A percentile compares a stretch with the other conserved stretches of the same genome.
phyloP scores from a whole-genome alignment of 2,888 invertebrate species.

The Mythimna albipuncta region DNA sequence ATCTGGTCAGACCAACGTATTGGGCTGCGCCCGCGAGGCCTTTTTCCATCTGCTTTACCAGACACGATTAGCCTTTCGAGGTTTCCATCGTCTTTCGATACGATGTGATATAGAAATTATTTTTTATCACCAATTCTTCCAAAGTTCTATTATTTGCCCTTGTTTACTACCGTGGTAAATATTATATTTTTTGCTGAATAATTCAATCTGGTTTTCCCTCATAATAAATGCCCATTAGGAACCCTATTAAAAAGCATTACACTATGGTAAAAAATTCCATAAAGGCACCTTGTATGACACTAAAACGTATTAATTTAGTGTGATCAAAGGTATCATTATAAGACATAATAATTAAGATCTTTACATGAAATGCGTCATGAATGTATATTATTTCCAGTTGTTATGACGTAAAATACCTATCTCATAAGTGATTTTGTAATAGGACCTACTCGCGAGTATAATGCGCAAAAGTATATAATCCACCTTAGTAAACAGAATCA shows the following conservation, averaged over 20 bases:
- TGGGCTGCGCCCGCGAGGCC: too few relatives aligned
- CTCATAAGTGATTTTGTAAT: constrained; percentile 4
- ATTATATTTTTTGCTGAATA: neutral
- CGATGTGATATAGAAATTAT: too few relatives aligned
- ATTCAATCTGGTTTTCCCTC: neutral
- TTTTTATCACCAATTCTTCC: too few relatives aligned
- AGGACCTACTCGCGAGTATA: too few relatives aligned
- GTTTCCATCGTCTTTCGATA: too few relatives aligned
- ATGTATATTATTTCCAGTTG: neutral
- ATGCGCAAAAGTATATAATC: too few relatives aligned
- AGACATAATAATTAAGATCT: constrained; percentile 33
- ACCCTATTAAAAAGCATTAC: neutral
- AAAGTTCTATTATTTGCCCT: neutral
- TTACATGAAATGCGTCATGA: constrained; percentile 23
- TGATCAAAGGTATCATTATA: constrained; percentile 35
- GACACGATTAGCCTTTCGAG: too few relatives aligned
- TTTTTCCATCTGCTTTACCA: too few relatives aligned
- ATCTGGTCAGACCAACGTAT: too few relatives aligned
- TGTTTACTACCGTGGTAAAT: neutral
- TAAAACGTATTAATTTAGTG: constrained; percentile 7
- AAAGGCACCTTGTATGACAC: neutral
- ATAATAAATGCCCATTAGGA: neutral
- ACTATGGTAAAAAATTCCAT: neutral
- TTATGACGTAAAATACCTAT: neutral
- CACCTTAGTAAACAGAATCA: too few relatives aligned